phyloP scores from a whole-genome alignment of 1,140 invertebrate genomes.

The Drosophila sucinea region DNA sequence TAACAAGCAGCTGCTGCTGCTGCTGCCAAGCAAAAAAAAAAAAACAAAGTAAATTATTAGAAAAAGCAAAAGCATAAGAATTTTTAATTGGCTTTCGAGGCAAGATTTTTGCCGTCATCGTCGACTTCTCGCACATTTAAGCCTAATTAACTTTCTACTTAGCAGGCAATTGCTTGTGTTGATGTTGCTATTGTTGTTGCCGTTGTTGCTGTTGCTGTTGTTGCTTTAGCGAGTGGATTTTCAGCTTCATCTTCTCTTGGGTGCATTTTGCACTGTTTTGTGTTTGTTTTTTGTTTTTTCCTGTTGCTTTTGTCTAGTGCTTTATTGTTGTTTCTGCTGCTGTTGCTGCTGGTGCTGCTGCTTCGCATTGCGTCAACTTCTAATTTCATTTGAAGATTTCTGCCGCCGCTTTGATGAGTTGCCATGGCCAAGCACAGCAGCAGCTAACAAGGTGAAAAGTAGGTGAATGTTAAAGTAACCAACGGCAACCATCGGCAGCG shows the following conservation, averaged over 20 bases:
- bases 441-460: conserved; percentile 75
- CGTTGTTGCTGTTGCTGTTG: conserved; percentile 14
- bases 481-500: conserved; percentile 46
- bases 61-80: conserved; percentile 62
- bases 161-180: conserved; percentile 53
- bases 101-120: conserved; percentile 49
- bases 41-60: conserved; percentile 43
- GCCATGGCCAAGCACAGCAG: conserved; percentile 66
- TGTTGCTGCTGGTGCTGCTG: conserved; percentile 37
- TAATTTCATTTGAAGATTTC: conserved; percentile 74
- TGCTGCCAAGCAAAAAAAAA: conserved; percentile 4
- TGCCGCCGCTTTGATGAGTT: conserved; percentile 59
- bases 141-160: conserved; percentile 82
- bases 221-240: background rate
- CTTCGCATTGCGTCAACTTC: conserved; percentile 74
- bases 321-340: conserved; percentile 47
- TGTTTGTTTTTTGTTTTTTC: conserved; percentile 29
- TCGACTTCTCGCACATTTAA: conserved; percentile 71
- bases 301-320: conserved; percentile 40
- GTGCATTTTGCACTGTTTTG: conserved; percentile 68
- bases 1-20: conserved; percentile 51
- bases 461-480: conserved; percentile 73
- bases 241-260: conserved; percentile 26
- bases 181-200: conserved; percentile 18
- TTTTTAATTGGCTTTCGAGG: conserved; percentile 76